These are phyloP conservation scores for Mythimna lalbum DNA, from an alignment of 2,888 invertebrate species.

Conservation along the genomic window DNA sequence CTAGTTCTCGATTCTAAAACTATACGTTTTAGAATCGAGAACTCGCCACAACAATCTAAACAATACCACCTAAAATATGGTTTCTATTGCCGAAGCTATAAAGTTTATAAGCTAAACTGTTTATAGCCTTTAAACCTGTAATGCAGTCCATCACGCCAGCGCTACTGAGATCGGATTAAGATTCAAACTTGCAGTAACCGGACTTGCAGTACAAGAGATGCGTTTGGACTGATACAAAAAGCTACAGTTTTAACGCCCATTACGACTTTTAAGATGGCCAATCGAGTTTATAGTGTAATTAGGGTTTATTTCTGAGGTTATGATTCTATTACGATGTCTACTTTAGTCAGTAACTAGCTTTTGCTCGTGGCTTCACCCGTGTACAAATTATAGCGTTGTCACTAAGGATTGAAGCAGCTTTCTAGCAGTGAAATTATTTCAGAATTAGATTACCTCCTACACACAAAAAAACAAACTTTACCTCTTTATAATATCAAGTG, in stretches of 20 bases:
- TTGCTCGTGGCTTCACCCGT: too few relatives aligned
- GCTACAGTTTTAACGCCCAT: constrained; percentile 29
- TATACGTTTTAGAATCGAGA: too few relatives aligned
- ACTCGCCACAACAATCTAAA: too few relatives aligned
- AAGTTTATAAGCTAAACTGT: constrained; percentile 18
- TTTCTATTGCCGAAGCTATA: constrained; percentile 23
- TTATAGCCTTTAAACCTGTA: constrained; percentile 11
- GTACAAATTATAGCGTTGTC: too few relatives aligned
- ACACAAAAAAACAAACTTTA: too few relatives aligned
- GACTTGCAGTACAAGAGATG: constrained; percentile 21
- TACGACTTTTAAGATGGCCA: constrained; percentile 19
- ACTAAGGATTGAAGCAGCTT: too few relatives aligned
- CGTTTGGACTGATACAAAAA: constrained; percentile 26
- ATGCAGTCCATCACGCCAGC: constrained; percentile 18
- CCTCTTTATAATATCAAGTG: too few relatives aligned
- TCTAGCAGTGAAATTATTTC: too few relatives aligned
- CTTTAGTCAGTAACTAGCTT: background rate
- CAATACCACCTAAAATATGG: constrained; percentile 15
- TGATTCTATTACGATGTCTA: constrained; percentile 8
- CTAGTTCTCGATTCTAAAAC: too few relatives aligned
- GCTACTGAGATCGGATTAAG: constrained; percentile 39
- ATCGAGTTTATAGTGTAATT: constrained; percentile 25
- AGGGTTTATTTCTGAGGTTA: constrained; percentile 20
- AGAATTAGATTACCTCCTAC: too few relatives aligned
- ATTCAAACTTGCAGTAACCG: constrained; percentile 31